phyloP scores from a whole-genome alignment of 1,140 invertebrate genomes.

The Zaprionus camerounensis region DNA sequence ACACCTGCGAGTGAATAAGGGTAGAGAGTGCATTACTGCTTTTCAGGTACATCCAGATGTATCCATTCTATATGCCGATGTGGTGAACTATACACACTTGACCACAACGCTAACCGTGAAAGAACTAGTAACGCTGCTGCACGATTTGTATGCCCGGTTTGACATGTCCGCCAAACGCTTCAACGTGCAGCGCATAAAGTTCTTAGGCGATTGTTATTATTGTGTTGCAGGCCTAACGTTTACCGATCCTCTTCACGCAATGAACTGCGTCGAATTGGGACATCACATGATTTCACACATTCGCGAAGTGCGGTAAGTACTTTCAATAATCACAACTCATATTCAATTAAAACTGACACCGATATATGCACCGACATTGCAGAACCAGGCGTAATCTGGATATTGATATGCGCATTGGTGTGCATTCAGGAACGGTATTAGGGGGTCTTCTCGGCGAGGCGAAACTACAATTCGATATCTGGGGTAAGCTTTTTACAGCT shows the following conservation, averaged over 20 bases:
- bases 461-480: slow-evolving; percentile 98
- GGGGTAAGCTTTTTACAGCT: slow-evolving; percentile 88
- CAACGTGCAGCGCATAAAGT: slow-evolving; percentile 93
- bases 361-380: not conserved
- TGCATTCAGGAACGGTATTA: slow-evolving; percentile 96
- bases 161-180: slow-evolving; percentile 92
- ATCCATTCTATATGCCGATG: slow-evolving; percentile 97
- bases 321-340: not conserved
- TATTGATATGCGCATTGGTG: slow-evolving; percentile 97
- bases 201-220: slow-evolving; percentile 97
- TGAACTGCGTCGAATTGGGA: slow-evolving; percentile 94
- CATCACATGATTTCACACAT: slow-evolving; percentile 96
- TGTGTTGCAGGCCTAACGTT: slow-evolving; percentile 94
- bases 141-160: slow-evolving; percentile 97
- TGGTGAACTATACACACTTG: slow-evolving; percentile 97
- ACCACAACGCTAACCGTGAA: slow-evolving; percentile 92
- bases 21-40: slow-evolving; percentile 90
- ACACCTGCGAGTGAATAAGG: not conserved
- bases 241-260: slow-evolving; percentile 90
- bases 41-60: slow-evolving; percentile 94
- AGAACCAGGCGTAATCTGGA: slow-evolving; percentile 89
- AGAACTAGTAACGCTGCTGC: slow-evolving; percentile 94
- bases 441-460: slow-evolving; percentile 95
- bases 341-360: too few species aligned
- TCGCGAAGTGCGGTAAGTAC: slow-evolving; percentile 87